These are phyloP conservation scores for Yponomeuta cagnagella DNA, from an alignment of 2,888 invertebrate species.

Conservation along the genomic window DNA sequence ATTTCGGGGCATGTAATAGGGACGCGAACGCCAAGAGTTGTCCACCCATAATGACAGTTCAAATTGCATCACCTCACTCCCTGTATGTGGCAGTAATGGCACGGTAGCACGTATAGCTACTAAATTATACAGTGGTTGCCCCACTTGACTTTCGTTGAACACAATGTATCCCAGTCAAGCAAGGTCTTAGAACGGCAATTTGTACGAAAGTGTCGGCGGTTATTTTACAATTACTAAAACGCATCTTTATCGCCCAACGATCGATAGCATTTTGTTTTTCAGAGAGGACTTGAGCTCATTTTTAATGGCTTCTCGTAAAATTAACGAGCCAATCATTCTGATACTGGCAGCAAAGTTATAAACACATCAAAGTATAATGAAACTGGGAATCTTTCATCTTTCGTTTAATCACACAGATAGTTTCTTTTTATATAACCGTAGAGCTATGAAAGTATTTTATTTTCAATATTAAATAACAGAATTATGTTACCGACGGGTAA, in stretches of 20 bases:
- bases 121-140: not conserved
- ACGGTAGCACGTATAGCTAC: not conserved
- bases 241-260: not conserved
- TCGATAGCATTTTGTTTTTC: not conserved
- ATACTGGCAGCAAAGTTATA: not conserved
- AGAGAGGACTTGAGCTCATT: not conserved
- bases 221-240: conserved; percentile 2
- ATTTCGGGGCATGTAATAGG: not conserved
- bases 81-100: not conserved
- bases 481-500: not conserved
- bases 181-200: not conserved
- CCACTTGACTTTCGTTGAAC: not conserved
- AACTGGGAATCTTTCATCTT: conserved; percentile 1
- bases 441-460: not conserved
- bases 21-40: not conserved
- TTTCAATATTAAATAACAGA: not conserved
- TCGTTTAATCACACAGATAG: not conserved
- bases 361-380: conserved; percentile 5
- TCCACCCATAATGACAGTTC: not conserved
- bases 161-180: not conserved
- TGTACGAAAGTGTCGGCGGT: not conserved
- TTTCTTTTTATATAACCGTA: not conserved
- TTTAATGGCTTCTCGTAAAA: not conserved
- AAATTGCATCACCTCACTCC: not conserved
- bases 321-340: conserved; percentile 8